These are phyloP conservation scores for Sinohyriopsis cumingii DNA, from an alignment of 2,888 invertebrate genomes.

Conservation along the genomic window DNA sequence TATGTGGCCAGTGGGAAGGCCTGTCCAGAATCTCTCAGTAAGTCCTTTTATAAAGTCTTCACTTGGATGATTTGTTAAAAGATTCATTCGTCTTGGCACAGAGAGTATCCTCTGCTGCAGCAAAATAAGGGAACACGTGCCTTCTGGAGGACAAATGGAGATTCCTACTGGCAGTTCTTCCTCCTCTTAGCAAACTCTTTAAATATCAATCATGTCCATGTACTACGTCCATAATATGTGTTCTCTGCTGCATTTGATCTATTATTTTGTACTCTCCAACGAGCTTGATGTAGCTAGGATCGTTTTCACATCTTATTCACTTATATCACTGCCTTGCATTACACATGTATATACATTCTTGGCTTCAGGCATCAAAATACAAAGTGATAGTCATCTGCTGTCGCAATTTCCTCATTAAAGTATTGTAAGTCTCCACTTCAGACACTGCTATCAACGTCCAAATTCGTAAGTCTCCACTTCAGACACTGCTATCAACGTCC, in stretches of 20 bases:
- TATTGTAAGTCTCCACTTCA: too few relatives aligned
- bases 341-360: too few relatives aligned
- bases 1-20: constrained; percentile 21
- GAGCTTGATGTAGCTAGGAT: too few relatives aligned
- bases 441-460: background rate
- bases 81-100: constrained; percentile 23
- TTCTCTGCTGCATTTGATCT: background rate
- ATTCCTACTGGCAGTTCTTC: constrained; percentile 11
- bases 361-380: too few relatives aligned
- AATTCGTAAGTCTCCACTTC: too few relatives aligned
- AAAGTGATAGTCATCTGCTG: too few relatives aligned
- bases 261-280: background rate
- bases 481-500: too few relatives aligned
- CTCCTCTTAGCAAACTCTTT: constrained; percentile 21
- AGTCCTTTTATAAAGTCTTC: constrained; percentile 10
- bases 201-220: constrained; percentile 20
- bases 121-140: constrained; percentile 22
- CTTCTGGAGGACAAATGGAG: background rate
- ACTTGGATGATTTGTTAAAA: background rate
- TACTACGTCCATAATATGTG: constrained; percentile 19
- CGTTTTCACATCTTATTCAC: too few relatives aligned
- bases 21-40: constrained; percentile 11
- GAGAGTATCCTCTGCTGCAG: constrained; percentile 22
- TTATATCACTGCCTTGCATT: too few relatives aligned
- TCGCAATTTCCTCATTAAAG: too few relatives aligned